These are phyloP conservation scores for Glaucidium brasilianum DNA, from an alignment of 2,113 vertebrate genomes.

Conservation along the genomic window DNA sequence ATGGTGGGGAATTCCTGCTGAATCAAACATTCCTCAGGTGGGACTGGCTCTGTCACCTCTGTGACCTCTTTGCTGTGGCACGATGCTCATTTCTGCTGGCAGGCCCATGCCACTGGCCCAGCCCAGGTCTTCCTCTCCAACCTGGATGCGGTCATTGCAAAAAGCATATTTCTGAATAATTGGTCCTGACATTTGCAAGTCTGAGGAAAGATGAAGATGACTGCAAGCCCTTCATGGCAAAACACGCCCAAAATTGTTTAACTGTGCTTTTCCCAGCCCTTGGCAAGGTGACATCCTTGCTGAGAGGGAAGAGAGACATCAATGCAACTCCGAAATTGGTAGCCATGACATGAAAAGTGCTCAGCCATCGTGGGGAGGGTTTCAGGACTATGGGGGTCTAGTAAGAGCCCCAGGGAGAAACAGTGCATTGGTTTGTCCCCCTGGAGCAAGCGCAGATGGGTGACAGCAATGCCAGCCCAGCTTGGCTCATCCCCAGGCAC, in stretches of 20 bases:
- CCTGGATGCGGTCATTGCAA: neutral
- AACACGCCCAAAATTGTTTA: neutral
- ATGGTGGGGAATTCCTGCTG: neutral
- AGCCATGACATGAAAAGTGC: neutral
- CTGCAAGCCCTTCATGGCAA: neutral
- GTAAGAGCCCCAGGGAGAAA: neutral
- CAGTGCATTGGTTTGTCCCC: neutral
- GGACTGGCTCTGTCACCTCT: neutral
- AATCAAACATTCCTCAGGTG: neutral
- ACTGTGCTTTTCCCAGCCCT: neutral
- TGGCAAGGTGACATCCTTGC: neutral
- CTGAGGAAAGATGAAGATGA: neutral
- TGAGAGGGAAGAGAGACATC: neutral
- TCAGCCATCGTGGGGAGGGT: neutral
- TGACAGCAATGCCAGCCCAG: rapidly evolving
- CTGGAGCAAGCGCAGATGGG: rapidly evolving
- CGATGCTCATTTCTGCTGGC: neutral
- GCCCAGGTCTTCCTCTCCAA: neutral
- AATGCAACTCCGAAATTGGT: rapidly evolving
- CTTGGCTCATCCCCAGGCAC: neutral
- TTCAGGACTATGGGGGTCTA: neutral
- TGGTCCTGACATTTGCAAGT: neutral
- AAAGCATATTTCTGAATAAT: neutral
- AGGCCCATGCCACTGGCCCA: rapidly evolving
- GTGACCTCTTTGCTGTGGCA: neutral